Evolutionary conservation across 2,113 vertebrate species (phyloP), one percentile per base, ranked within the genome.

Genomic region (Plectropomus leopardus): DNA sequence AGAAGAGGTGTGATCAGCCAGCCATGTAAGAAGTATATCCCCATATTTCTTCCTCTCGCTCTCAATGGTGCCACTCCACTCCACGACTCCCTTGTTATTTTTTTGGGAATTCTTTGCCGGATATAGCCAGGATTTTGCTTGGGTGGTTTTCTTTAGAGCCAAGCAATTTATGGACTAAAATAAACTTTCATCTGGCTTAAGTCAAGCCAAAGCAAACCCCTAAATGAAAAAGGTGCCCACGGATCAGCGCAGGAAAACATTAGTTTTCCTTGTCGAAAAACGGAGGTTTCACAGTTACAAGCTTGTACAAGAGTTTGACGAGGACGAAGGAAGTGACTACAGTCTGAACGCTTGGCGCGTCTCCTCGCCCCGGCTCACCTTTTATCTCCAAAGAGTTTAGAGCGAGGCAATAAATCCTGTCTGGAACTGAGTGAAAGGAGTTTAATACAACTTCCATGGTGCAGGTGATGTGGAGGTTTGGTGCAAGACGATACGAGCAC

Each of bases 141-240:
- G 86, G 88, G 86, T 91, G 89, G 90, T 90, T 94, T 94, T 93
- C 84, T 92, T 94, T 89, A 86, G 92, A 91, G 87, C 83, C 53
- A 70, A 86, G 87, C 89, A 88, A 90, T 94, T 94, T 92, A 92
- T 90, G 91, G 81, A 91, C 80, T 88, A 91, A 93, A 94, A 94
- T 89, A 93, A 94, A 95, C 89, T 87, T 93, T 94, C 87, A 94
- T 94, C 88, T 92, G 78, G 92, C 81, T 87, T 84, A 90, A 87
- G 76, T 85, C 74, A 83, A 76, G 93, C 91, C 93, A 94, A 95
- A 93, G 89, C 87, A 94, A 95, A 94, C 86, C 88, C 66, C 80
- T 44, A 64, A 74, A 91, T 87, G 88, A 92, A 93, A 87, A 90
- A 92, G 87, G 88, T 93, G 83, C 83, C 85, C 84, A 32, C 84